Evolutionary conservation across 2,113 vertebrate genomes (phyloP).

Genomic region (Brevimyrus niger): DNA sequence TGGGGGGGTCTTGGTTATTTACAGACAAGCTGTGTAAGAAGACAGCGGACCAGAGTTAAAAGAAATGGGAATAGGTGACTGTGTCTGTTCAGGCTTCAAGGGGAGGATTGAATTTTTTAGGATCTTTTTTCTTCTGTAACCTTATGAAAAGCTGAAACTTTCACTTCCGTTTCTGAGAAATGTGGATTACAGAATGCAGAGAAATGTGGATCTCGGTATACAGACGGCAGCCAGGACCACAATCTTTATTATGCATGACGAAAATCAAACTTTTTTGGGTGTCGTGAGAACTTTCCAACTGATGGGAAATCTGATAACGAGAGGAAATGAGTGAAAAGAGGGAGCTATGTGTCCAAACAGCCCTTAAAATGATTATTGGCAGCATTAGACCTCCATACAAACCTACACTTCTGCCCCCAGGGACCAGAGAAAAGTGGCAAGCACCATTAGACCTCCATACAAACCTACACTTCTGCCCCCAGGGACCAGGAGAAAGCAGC

Average conservation of each 20-base stretch:
- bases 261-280: neutral
- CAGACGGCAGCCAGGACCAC: neutral
- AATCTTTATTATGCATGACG: neutral
- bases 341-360: neutral
- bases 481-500: conserved; percentile 40
- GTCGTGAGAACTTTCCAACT: neutral
- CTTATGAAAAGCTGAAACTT: neutral
- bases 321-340: neutral
- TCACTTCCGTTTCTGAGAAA: neutral
- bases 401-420: conserved; percentile 34
- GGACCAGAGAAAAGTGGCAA: conserved; percentile 40
- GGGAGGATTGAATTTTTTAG: neutral
- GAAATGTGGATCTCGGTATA: neutral
- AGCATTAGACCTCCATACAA: conserved; percentile 38
- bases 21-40: neutral
- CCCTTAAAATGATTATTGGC: conserved; percentile 14
- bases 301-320: neutral
- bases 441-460: conserved; percentile 40
- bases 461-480: conserved; percentile 33
- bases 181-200: neutral
- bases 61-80: neutral
- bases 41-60: neutral
- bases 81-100: neutral
- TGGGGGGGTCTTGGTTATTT: neutral
- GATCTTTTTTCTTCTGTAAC: neutral